Base-by-base conservation (phyloP, 2,888 invertebrate genomes). In the Tenthredo distinguenda region DNA sequence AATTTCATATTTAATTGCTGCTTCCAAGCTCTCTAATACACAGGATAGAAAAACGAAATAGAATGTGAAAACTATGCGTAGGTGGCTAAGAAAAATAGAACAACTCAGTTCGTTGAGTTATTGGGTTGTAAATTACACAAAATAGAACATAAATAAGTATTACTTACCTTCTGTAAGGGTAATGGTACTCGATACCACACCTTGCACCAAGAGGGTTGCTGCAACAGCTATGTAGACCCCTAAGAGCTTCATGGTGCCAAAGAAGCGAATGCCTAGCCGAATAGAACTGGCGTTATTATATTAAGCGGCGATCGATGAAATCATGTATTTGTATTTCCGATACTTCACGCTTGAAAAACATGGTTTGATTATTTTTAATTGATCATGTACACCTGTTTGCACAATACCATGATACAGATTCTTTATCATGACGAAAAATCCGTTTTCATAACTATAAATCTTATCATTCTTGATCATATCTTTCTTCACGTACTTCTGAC, bases 1-100 rank as follows among this genome's bases (percentile, higher is more conserved):
- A 65, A 91, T 88, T 86, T 88, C 91, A 43, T 87, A 79, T 0
- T 87, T 68, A 58, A 91, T 86, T 0, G 18, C 55, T 6, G 85
- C 62, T 26, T 77, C 85, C 6, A 77, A 34, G 31, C 50, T 47
- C 55, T 77, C 77, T 77, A 31, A 31, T 21, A 55, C 34, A 68
- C 1, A 34, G 1, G 18, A 77, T 77, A 31, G 12, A 55, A 77
- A 55, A 50, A 50, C 37, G 18, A 26, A 9, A 31, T 50, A 0
- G 15, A 31, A 77, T 18, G 5, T 31, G 18, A 50, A 55, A 50
- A 31, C 12, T 31, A 12, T 34, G 26, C 21, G 0, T 21, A 31
- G 15, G 5, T 18, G 10, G 26, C 15, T 65, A 21, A 58, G n/a
- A 21, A 58, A 58, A 58, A 58, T 21, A n/a, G 5, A 58, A n/a